Percentiles rank a stretch among this genome's conserved stretches.
Evolutionary conservation across 2,113 vertebrate genomes (phyloP).

Genomic region (Leptobrachium leishanense): DNA sequence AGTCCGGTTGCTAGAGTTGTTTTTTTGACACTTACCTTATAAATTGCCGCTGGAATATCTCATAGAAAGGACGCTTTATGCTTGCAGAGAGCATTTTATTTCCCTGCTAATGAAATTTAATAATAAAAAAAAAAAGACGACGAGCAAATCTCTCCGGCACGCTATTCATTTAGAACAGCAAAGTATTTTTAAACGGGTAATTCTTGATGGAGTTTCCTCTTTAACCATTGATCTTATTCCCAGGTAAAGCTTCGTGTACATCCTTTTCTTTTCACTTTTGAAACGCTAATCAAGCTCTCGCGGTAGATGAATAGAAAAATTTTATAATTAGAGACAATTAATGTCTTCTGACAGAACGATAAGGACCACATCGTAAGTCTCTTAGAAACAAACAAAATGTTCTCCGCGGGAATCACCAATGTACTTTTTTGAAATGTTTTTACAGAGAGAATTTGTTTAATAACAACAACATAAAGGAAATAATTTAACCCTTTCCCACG

Average conservation of each 20-base stretch:
- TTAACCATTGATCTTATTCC: conserved; percentile 36
- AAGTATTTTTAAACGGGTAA: conserved; percentile 54
- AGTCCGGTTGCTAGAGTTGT: conserved; percentile 69
- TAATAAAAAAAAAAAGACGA: conserved; percentile 53
- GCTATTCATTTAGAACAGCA: conserved; percentile 58
- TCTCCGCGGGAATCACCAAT: background rate
- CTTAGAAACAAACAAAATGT: too few relatives aligned
- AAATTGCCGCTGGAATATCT: conserved; percentile 77
- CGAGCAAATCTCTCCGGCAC: conserved; percentile 48
- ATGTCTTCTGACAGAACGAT: conserved; percentile 26
- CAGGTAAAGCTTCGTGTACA: conserved; percentile 35
- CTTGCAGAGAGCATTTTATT: conserved; percentile 63
- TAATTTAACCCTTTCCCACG: too few relatives aligned
- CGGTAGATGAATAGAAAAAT: conserved; percentile 31
- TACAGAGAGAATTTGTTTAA: background rate
- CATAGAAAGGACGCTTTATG: conserved; percentile 65
- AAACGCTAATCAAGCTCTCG: conserved; percentile 47
- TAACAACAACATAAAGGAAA: too few relatives aligned
- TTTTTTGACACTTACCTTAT: conserved; percentile 80
- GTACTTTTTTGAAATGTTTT: background rate
- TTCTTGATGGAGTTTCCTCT: conserved; percentile 24
- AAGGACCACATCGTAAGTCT: conserved; percentile 18
- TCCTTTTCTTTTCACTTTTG: conserved; percentile 14
- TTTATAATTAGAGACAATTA: conserved; percentile 44
- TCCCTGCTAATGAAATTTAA: conserved; percentile 55